phyloP scores from a whole-genome alignment of 2,888 invertebrate species.

The Hartigia nigra region DNA sequence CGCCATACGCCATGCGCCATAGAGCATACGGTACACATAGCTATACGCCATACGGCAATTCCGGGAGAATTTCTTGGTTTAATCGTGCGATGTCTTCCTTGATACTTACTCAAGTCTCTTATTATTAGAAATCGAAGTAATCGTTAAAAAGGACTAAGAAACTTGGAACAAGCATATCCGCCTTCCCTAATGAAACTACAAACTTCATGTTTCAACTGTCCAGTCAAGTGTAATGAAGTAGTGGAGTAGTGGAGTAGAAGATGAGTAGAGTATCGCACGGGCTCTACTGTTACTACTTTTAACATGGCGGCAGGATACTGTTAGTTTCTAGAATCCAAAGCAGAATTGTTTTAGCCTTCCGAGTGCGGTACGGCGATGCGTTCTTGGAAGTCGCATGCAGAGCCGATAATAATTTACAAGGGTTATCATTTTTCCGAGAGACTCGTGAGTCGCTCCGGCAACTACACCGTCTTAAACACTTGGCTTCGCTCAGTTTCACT shows the following conservation, averaged over 20 bases:
- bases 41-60: neutral
- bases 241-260: neutral
- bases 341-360: neutral
- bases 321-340: neutral
- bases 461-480: neutral
- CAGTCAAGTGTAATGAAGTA: no score
- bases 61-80: neutral
- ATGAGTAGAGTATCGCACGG: neutral
- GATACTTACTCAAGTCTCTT: neutral
- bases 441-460: neutral
- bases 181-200: neutral
- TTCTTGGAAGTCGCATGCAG: conserved; percentile 22
- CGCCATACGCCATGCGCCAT: neutral
- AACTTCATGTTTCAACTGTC: neutral
- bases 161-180: neutral
- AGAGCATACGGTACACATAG: no score
- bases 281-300: neutral
- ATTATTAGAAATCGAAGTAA: neutral
- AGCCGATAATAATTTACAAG: conserved; percentile 46
- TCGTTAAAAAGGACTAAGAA: neutral
- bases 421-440: conserved; percentile 33
- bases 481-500: neutral
- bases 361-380: neutral
- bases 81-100: neutral
- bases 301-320: neutral